Evolutionary conservation across 2,888 invertebrate species (phyloP).

Genomic region (Brachylomia viminalis): DNA sequence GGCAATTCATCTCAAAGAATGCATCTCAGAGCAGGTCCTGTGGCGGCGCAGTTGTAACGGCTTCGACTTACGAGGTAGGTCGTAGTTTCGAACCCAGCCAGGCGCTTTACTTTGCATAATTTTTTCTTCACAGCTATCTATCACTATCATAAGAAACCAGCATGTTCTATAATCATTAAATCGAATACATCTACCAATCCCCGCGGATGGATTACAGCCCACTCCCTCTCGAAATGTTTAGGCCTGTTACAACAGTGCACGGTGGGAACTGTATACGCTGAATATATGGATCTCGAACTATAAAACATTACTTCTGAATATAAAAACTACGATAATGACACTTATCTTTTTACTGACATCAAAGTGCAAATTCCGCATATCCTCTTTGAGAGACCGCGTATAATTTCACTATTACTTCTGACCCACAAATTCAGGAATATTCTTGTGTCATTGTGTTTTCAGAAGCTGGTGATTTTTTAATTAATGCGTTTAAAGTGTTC

Average conservation of each 20-base stretch:
- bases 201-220: not conserved
- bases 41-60: too few species aligned
- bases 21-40: too few species aligned
- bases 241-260: not conserved
- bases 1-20: too few species aligned
- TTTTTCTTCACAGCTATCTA: too few species aligned
- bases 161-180: too few species aligned
- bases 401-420: conserved; percentile 62
- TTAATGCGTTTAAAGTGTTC: conserved; percentile 8
- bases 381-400: conserved; percentile 53
- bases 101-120: not conserved
- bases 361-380: conserved; percentile 50
- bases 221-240: not conserved
- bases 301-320: not conserved
- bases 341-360: conserved; percentile 53
- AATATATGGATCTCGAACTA: not conserved
- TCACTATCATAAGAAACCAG: not conserved
- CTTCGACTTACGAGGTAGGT: not conserved
- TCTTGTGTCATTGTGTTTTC: conserved; percentile 45
- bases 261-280: not conserved
- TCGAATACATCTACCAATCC: not conserved
- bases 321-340: conserved; percentile 36
- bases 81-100: not conserved
- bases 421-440: conserved; percentile 45
- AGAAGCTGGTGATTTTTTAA: conserved; percentile 25